A percentile compares a stretch with the other conserved stretches of the same genome.
Evolutionary conservation across 2,113 vertebrate species (phyloP).

Genomic region (Malurus elegans): DNA sequence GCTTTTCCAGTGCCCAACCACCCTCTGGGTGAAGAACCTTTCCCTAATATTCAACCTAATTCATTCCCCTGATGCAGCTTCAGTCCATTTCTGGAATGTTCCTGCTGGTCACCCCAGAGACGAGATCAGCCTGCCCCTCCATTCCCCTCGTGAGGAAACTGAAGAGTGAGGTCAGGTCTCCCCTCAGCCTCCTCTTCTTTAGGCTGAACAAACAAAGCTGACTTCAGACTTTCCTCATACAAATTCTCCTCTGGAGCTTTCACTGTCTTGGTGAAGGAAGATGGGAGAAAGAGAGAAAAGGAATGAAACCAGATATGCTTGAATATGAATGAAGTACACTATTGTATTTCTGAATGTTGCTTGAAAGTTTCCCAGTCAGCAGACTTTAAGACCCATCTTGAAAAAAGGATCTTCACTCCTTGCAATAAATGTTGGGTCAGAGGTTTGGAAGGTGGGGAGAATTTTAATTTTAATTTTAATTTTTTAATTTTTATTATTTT

Average conservation of each 20-base stretch:
- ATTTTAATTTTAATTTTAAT: background rate
- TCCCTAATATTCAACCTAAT: background rate
- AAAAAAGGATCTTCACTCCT: background rate
- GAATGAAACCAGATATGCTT: background rate
- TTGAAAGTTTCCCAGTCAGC: background rate
- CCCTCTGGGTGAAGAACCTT: background rate
- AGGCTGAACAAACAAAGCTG: background rate
- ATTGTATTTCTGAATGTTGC: background rate
- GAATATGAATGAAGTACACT: background rate
- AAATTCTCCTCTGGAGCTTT: too few relatives aligned
- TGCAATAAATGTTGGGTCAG: background rate
- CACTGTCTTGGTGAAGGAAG: background rate
- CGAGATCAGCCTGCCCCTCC: background rate
- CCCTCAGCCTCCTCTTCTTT: background rate
- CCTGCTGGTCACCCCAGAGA: background rate
- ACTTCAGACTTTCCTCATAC: background rate
- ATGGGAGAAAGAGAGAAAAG: background rate
- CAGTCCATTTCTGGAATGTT: background rate
- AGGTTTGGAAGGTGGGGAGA: background rate
- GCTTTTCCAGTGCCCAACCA: background rate
- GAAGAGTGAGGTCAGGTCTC: background rate
- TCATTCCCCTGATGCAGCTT: background rate
- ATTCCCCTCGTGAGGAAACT: accelerated
- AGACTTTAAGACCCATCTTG: background rate
- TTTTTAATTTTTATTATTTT: background rate